Evolutionary conservation across 1,140 invertebrate species (phyloP).

Genomic region (Drosophila sechellia): DNA sequence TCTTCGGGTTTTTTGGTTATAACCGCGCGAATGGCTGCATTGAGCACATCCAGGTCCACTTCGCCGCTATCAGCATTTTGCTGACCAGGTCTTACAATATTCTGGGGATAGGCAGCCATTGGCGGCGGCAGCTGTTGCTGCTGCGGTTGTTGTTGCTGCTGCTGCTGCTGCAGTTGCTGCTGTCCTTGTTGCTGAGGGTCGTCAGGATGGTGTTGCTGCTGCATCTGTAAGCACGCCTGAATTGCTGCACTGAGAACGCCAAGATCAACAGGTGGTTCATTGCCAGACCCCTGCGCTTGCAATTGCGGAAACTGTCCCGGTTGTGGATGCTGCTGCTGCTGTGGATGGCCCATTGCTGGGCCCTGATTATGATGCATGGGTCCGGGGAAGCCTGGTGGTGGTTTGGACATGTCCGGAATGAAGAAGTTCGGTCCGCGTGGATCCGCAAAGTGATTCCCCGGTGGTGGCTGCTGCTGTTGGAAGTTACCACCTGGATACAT

Average conservation of each 20-base stretch:
- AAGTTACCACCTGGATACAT: constrained; percentile 60
- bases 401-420: constrained; percentile 93
- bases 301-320: constrained; percentile 45
- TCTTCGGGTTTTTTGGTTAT: constrained; percentile 61
- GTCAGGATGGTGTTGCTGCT: constrained; percentile 61
- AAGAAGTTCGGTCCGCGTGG: constrained; percentile 85
- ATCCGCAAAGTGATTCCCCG: constrained; percentile 57
- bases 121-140: constrained; percentile 35
- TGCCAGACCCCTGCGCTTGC: constrained; percentile 16
- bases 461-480: constrained; percentile 43
- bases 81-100: constrained; percentile 23
- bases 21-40: constrained; percentile 76
- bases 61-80: constrained; percentile 22
- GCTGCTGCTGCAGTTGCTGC: not conserved
- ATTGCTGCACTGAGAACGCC: constrained; percentile 75
- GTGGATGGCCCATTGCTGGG: constrained; percentile 38
- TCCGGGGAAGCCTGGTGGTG: constrained; percentile 91
- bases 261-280: constrained; percentile 64
- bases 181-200: constrained; percentile 35
- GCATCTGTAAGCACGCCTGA: constrained; percentile 75
- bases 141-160: constrained; percentile 31
- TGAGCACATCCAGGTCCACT: constrained; percentile 62
- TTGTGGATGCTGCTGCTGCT: constrained; percentile 26
- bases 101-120: constrained; percentile 40
- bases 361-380: constrained; percentile 46